phyloP scores from a whole-genome alignment of 2,888 invertebrate species.

The Cheiracanthium punctorium region DNA sequence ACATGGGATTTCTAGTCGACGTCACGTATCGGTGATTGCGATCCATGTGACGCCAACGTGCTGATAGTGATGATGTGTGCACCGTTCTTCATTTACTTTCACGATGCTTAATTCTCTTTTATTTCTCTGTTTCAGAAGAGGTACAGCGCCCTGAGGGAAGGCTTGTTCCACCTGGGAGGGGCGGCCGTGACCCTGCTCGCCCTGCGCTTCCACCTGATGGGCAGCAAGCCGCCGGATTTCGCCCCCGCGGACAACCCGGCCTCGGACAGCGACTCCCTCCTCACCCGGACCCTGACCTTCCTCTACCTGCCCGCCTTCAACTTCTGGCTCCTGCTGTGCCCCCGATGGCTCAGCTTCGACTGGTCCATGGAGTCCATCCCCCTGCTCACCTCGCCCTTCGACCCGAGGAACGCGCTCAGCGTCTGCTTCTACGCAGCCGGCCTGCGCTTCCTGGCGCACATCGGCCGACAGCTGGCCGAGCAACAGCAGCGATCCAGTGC shows the following conservation, averaged over 20 bases:
- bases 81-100: too few species aligned
- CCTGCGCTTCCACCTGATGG: conserved; percentile 86
- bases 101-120: conserved; percentile 22
- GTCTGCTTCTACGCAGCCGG: conserved; percentile 82
- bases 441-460: conserved; percentile 72
- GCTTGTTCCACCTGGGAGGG: conserved; percentile 79
- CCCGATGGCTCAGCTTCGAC: conserved; percentile 93
- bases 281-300: conserved; percentile 91
- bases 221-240: conserved; percentile 84
- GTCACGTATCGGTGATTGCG: too few species aligned
- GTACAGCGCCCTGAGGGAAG: conserved; percentile 75
- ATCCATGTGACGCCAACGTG: too few species aligned
- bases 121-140: conserved; percentile 71
- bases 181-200: conserved; percentile 83
- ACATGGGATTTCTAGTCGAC: too few species aligned
- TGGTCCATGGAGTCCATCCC: conserved; percentile 99
- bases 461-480: conserved; percentile 35
- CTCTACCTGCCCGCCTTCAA: conserved; percentile 93
- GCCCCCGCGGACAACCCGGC: conserved; percentile 97
- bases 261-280: conserved; percentile 86
- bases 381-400: conserved; percentile 85
- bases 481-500: conserved; percentile 22
- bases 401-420: conserved; percentile 83
- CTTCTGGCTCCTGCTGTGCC: conserved; percentile 89
- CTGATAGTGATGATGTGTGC: too few species aligned